Evolutionary conservation across 2,113 vertebrate species (phyloP).

Genomic region (Ammodramus savannarum): DNA sequence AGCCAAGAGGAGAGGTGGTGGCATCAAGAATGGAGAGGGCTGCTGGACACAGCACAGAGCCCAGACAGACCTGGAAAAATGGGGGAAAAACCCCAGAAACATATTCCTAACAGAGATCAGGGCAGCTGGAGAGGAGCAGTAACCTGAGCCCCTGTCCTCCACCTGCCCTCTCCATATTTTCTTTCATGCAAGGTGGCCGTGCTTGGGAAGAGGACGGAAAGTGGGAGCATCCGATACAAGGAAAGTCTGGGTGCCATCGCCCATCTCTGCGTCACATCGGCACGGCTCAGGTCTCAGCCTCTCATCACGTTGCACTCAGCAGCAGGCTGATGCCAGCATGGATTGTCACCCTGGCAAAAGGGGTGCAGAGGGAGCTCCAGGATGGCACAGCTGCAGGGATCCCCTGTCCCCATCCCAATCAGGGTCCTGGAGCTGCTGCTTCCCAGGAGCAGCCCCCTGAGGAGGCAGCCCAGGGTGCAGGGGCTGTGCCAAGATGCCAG

Average conservation of each 20-base stretch:
- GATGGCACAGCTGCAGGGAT: neutral
- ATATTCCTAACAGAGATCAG: neutral
- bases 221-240: constrained; percentile 20
- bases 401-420: neutral
- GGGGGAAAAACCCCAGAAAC: neutral
- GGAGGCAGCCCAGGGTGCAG: neutral
- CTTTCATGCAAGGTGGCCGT: neutral
- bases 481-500: neutral
- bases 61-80: neutral
- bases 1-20: neutral
- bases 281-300: constrained; percentile 1
- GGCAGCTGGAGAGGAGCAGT: neutral
- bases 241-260: neutral
- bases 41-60: rapidly evolving
- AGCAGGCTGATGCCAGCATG: neutral
- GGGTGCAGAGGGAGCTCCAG: neutral
- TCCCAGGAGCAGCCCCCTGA: neutral
- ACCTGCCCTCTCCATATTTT: constrained; percentile 26
- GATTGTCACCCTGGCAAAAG: neutral
- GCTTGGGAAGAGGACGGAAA: neutral
- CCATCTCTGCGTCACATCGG: constrained; percentile 44
- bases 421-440: neutral
- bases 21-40: neutral
- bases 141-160: neutral
- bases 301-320: neutral